Percentiles rank a stretch among this genome's conserved stretches.
Conservation (phyloP, 2,797 vertebrate genomes). For the Sebastes cheni region DNA sequence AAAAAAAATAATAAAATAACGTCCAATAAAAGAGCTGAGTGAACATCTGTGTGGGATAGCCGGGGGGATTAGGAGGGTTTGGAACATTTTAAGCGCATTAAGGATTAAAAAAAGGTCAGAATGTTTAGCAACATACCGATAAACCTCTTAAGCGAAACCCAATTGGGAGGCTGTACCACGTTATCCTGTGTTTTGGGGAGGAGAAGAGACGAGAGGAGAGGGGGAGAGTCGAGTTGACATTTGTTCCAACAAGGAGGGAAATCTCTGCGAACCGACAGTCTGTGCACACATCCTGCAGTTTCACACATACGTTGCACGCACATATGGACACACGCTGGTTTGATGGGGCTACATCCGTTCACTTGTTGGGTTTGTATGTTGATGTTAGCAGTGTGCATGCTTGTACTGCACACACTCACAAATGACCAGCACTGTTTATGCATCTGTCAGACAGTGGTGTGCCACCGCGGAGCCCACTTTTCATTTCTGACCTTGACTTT, state of each 20-base stretch:
- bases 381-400: constrained; percentile 8
- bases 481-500: constrained; percentile 16
- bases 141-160: constrained; percentile 88
- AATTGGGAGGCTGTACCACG: constrained; percentile 80
- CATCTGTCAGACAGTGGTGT: constrained; percentile 40
- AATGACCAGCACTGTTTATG: constrained; percentile 40
- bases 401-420: constrained; percentile 20
- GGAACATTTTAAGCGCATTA: constrained; percentile 89
- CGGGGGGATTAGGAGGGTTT: constrained; percentile 83
- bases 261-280: constrained; percentile 52
- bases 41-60: constrained; percentile 85
- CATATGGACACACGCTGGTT: constrained; percentile 39
- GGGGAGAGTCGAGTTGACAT: constrained; percentile 73
- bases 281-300: constrained; percentile 48
- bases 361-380: constrained; percentile 49
- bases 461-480: constrained; percentile 17
- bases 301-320: constrained; percentile 25
- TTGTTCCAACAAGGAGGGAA: constrained; percentile 76
- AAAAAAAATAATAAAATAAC: constrained; percentile 71
- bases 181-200: constrained; percentile 82
- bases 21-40: constrained; percentile 82
- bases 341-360: constrained; percentile 39
- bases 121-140: constrained; percentile 88
- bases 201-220: constrained; percentile 50
- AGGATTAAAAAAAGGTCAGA: constrained; percentile 89